Evolutionary conservation across 2,113 vertebrate genomes (phyloP), one percentile per base, ranked within the genome.

Genomic region (Cebus imitator): DNA sequence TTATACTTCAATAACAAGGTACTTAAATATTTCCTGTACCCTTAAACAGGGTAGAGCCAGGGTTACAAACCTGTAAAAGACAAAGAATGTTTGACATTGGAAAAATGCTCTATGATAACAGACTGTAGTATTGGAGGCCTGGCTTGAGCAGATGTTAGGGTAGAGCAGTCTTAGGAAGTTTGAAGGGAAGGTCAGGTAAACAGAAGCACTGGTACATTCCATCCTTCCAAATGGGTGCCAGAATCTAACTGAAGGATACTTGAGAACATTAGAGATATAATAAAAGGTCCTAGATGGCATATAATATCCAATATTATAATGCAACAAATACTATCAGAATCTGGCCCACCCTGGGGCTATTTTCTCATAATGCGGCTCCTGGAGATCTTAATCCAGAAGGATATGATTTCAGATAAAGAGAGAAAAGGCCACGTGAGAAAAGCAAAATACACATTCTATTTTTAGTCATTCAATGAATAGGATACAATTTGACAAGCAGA

Each of bases 41-140:
- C 68, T 91, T 97, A 97, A 98, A 66, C 48, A 97, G 43, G 73
- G 61, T 72, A 96, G 86, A 98, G 75, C 96, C 93, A 97, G 75
- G 50, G 79, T 21, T 9, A 0, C 10, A 57, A 20, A 92, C 90
- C 21, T 96, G 96, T 93, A 96, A 96, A 92, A 91, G 64, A 87
- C 1, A 96, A 96, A 86, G 52, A 80, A 57, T 80, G n/a, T 68
- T 87, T 72, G 50, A 80, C 12, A 61, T 35, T 64, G 14, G 48
- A 83, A 88, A 90, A 76, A 93, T 87, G 68, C 25, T 82, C 0
- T 8, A 18, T 66, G 72, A 40, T 70, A 90, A 92, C 37, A 91
- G 57, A 75, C 58, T 64, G 37, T 82, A 93, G 80, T 75, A 76
- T 8, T 88, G 14, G 70, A 83, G 52, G 12, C 37, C 76, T 91